phyloP scores from a whole-genome alignment of 1,140 invertebrate genomes.

The Potamilus streckersoni region DNA sequence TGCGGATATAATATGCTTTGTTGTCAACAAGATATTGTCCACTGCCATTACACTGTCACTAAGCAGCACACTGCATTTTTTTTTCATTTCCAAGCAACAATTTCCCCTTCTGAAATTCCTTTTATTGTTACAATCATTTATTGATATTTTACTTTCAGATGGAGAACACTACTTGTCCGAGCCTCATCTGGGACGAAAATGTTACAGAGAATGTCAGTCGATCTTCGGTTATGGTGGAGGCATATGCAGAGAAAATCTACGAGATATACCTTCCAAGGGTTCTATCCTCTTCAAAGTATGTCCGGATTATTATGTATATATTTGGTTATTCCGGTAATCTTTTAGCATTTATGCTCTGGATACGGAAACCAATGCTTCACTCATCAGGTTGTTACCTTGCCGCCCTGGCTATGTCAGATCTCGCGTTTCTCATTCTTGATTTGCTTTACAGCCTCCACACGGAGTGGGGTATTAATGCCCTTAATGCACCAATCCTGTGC shows the following conservation, averaged over 20 bases:
- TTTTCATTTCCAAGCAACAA: no score
- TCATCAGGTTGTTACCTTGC: conserved; percentile 66
- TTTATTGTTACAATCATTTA: no score
- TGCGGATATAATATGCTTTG: no score
- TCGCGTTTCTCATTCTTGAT: conserved; percentile 59
- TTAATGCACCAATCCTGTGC: conserved; percentile 55
- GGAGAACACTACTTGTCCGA: background rate
- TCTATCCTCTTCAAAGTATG: conserved; percentile 37
- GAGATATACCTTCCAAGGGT: conserved; percentile 33
- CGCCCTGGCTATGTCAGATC: conserved; percentile 61
- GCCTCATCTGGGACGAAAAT: background rate
- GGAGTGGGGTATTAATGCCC: conserved; percentile 48
- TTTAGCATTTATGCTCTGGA: conserved; percentile 63
- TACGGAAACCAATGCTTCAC: conserved; percentile 60
- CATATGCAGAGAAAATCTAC: conserved; percentile 28
- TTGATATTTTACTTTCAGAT: conserved; percentile 27
- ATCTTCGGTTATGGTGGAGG: background rate
- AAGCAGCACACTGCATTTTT: no score
- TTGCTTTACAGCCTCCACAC: conserved; percentile 58
- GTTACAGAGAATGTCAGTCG: background rate
- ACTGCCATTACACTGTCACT: no score
- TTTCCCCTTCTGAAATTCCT: no score
- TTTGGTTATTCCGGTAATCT: conserved; percentile 65
- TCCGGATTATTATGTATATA: conserved; percentile 52
- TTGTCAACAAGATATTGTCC: no score